Base-by-base conservation (phyloP, 2,797 vertebrate species). In the Menidia menidia region DNA sequence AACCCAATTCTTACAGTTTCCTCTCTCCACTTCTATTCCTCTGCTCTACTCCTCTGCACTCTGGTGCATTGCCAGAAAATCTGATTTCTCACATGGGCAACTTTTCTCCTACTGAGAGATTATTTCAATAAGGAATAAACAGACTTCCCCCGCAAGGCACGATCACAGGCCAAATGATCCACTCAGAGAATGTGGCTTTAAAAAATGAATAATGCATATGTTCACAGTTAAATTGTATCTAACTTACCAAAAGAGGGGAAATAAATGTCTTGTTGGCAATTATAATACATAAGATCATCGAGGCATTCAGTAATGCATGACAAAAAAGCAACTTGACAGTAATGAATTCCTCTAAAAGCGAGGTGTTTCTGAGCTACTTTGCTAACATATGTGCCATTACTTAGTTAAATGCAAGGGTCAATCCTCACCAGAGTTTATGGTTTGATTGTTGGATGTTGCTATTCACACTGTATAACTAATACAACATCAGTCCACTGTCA, bases 81-180 rank as follows among this genome's bases (percentile, higher is more conserved):
- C 78, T 25, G 88, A 93, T 94, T 93, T 92, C 78, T 91, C 92
- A 92, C 89, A 88, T 90, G 86, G 88, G 78, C 85, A 88, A 89
- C 85, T 88, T 85, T 89, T 88, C 88, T 89, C 88, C 89, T 87
- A 86, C 83, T 81, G 74, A 86, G 87, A 87, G 84, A 92, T 91
- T 89, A 90, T 92, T 94, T 91, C 80, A 89, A 92, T 94, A 91
- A 90, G 92, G 91, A 76, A 76, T 88, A 93, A 93, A 92, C 85
- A 90, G 87, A 73, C 86, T 89, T 86, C 80, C 88, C 88, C 90
- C 86, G 81, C 88, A 83, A 91, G 87, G 89, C 90, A 87, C 82
- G 81, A 90, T 83, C 76, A 78, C 82, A 91, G 85, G 86, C 85
- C 87, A 91, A 92, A 91, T 88, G 84, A 92, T 91, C 84, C 83